phyloP scores from a whole-genome alignment of 2,797 vertebrate species.

The Paedocypris micromegethes region DNA sequence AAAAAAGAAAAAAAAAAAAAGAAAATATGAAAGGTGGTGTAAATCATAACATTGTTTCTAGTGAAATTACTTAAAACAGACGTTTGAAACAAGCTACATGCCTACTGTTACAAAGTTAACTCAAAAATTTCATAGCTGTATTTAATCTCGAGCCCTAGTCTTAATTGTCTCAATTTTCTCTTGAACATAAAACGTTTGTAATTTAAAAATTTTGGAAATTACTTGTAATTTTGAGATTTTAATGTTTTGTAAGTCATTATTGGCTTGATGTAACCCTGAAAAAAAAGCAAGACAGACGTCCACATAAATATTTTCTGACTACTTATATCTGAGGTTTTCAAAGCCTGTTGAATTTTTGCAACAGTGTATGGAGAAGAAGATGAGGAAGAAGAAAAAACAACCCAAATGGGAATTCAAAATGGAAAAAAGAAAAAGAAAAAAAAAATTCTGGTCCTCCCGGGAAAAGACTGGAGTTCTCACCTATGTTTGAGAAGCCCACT shows the following conservation, averaged over 20 bases:
- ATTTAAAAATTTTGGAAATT: too few species aligned
- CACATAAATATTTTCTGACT: too few species aligned
- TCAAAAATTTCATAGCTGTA: too few species aligned
- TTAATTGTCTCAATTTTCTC: too few species aligned
- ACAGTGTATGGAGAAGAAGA: slow-evolving; percentile 5
- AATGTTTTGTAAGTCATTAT: too few species aligned
- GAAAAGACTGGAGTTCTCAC: slow-evolving; percentile 78
- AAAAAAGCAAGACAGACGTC: too few species aligned
- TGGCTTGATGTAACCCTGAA: too few species aligned
- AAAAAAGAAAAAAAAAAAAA: slow-evolving; percentile 10
- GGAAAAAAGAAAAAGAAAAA: slow-evolving; percentile 38
- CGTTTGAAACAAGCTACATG: too few species aligned
- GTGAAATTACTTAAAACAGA: background rate
- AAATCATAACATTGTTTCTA: background rate
- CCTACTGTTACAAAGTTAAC: too few species aligned
- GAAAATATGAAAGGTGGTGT: slow-evolving; percentile 3
- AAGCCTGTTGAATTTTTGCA: slow-evolving; percentile 12
- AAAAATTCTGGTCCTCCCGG: slow-evolving; percentile 47
- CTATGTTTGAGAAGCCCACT: slow-evolving; percentile 99
- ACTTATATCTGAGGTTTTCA: slow-evolving; percentile 1
- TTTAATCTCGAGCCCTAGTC: too few species aligned
- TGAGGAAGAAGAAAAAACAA: slow-evolving; percentile 30
- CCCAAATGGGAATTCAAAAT: slow-evolving; percentile 18
- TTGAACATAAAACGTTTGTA: too few species aligned
- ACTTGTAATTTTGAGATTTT: too few species aligned